These are phyloP conservation scores for Orthosia incerta DNA, from an alignment of 2,888 invertebrate genomes.

Conservation along the genomic window DNA sequence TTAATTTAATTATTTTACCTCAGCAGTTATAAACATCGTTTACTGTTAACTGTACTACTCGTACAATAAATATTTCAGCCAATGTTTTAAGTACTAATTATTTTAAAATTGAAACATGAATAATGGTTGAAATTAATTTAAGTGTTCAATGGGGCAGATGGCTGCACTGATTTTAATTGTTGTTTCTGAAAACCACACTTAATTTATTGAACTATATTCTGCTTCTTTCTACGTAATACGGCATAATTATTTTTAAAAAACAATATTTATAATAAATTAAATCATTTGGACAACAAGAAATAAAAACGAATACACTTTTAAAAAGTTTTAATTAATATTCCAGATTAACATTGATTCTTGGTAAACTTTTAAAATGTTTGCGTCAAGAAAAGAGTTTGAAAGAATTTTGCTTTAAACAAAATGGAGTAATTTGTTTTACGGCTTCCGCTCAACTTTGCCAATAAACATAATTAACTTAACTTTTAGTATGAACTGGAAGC, in stretches of 20 bases:
- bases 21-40: background rate
- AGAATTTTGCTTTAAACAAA: constrained; percentile 57
- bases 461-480: constrained; percentile 61
- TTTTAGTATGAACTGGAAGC: constrained; percentile 59
- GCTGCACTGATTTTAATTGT: too few species aligned
- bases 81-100: background rate
- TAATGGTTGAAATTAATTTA: constrained; percentile 13
- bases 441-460: constrained; percentile 56
- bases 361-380: constrained; percentile 36
- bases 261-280: background rate
- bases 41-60: background rate
- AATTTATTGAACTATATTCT: background rate
- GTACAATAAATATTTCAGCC: background rate
- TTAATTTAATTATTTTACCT: background rate
- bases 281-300: background rate
- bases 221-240: background rate
- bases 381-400: constrained; percentile 49
- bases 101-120: constrained; percentile 16
- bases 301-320: background rate
- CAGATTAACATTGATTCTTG: constrained; percentile 37
- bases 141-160: constrained; percentile 17
- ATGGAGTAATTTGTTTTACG: constrained; percentile 58
- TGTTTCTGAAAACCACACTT: background rate
- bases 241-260: background rate
- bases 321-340: constrained; percentile 41